Evolutionary conservation across 2,113 vertebrate species (phyloP), one percentile per base, ranked within the genome.

Genomic region (Cinclus mexicanus): DNA sequence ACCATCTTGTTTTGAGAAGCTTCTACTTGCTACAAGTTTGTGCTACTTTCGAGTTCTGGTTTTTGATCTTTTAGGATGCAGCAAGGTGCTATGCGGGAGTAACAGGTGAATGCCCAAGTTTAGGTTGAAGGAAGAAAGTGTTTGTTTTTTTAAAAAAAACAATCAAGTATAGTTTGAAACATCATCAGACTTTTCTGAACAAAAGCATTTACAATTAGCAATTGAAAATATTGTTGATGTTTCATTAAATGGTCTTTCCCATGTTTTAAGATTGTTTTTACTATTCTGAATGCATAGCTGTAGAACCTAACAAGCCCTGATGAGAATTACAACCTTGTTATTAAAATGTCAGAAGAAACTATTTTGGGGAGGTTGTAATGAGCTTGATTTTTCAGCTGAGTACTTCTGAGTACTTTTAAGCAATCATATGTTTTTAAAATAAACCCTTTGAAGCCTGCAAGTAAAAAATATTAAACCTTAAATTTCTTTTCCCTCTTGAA

Each of bases 401-500:
- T 77, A 92, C 88, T 59, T 44, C 56, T 2, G 55, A 95, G 85
- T 94, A 92, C 92, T 95, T 97, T 35, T 42, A 61, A 93, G 55
- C 47, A 50, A 15, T 87, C 49, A 2, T 39, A 52, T 95, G 71
- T 88, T 95, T 94, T 95, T 37, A 89, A 91, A 95, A 68, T 82
- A 84, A 96, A 94, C 50, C 83, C 85, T 80, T 88, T 92, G 63
- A 93, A 88, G 25, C 37, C 50, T 94, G 35, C 39, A 93, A 92
- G 8, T 96, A 80, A 95, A 93, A 95, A 86, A 64, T 74, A 24
- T 91, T 93, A 97, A 96, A 95, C 74, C 87, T 75, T 35, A 20
- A 80, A 95, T 93, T 96, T 91, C 41, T 90, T 89, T 92, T 90
- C 61, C 71, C 44, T 91, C 94, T 96, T 96, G 87, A 95, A 95